phyloP scores from a whole-genome alignment of 2,888 invertebrate species.

The Aquatica leii region DNA sequence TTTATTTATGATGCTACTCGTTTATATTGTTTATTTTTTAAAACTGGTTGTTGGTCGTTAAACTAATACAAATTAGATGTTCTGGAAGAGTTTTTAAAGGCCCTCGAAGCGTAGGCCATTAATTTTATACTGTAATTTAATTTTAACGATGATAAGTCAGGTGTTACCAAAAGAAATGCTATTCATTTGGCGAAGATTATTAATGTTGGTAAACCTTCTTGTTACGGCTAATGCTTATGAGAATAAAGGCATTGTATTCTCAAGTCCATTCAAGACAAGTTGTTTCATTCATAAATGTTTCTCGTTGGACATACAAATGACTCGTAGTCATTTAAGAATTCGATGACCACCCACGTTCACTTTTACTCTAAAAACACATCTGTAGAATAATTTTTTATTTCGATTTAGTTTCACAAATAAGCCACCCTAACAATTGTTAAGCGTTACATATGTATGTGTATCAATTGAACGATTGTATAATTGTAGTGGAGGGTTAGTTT shows the following conservation, averaged over 20 bases:
- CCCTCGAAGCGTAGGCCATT: constrained; percentile 9
- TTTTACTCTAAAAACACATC: constrained; percentile 15
- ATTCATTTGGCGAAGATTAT: constrained; percentile 10
- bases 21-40: too few relatives aligned
- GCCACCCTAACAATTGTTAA: constrained; percentile 24
- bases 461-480: constrained; percentile 36
- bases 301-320: constrained; percentile 23
- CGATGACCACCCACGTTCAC: constrained; percentile 30
- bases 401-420: constrained; percentile 16
- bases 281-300: constrained; percentile 31
- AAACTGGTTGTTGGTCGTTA: not conserved
- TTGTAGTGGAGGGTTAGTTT: constrained; percentile 27
- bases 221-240: constrained; percentile 20
- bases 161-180: constrained; percentile 8
- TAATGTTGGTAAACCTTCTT: constrained; percentile 23
- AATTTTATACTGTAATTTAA: constrained; percentile 2
- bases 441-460: constrained; percentile 35
- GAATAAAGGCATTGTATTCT: constrained; percentile 21
- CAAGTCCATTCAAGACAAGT: constrained; percentile 25
- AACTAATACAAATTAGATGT: constrained; percentile 9
- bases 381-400: constrained; percentile 9
- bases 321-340: constrained; percentile 23
- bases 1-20: too few relatives aligned
- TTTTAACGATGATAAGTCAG: constrained; percentile 11
- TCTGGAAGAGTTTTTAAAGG: not conserved